Evolutionary conservation across 1,140 invertebrate species (phyloP).

Genomic region (Choristoneura fumiferana): DNA sequence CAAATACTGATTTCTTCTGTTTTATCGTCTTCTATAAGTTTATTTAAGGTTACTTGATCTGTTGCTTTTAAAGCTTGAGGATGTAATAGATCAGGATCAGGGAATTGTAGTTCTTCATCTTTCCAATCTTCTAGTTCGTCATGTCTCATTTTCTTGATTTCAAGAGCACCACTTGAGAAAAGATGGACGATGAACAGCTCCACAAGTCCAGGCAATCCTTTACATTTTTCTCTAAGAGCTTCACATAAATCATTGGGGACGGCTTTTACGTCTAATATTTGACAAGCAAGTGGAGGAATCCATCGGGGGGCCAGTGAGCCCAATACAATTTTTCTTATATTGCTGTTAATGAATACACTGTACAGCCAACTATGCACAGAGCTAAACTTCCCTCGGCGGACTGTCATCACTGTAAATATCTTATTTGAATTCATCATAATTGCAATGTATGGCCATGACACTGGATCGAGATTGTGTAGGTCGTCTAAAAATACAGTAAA

Average conservation of each 20-base stretch:
- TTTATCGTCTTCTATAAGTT: slow-evolving; percentile 42
- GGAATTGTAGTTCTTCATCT: slow-evolving; percentile 55
- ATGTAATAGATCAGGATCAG: slow-evolving; percentile 42
- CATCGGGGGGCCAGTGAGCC: slow-evolving; percentile 46
- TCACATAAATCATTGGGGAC: slow-evolving; percentile 66
- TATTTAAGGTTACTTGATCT: slow-evolving; percentile 48
- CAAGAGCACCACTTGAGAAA: slow-evolving; percentile 69
- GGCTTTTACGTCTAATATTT: slow-evolving; percentile 70
- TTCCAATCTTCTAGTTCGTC: slow-evolving; percentile 39
- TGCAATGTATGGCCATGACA: slow-evolving; percentile 62
- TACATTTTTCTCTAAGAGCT: slow-evolving; percentile 61
- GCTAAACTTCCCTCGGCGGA: slow-evolving; percentile 58
- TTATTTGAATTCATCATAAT: slow-evolving; percentile 49
- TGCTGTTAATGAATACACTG: slow-evolving; percentile 51
- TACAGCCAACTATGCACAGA: slow-evolving; percentile 57
- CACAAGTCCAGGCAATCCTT: slow-evolving; percentile 65
- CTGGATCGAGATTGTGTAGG: slow-evolving; percentile 62
- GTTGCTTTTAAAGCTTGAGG: slow-evolving; percentile 48
- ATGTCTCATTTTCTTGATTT: slow-evolving; percentile 44
- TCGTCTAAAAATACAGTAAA: slow-evolving; percentile 65
- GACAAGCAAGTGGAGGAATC: slow-evolving; percentile 66
- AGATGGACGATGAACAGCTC: slow-evolving; percentile 71
- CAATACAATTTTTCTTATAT: slow-evolving; percentile 59
- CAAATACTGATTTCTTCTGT: slow-evolving; percentile 52
- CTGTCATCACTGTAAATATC: slow-evolving; percentile 53